Conservation (phyloP, 2,113 vertebrate species). For the Centropus bengalensis region DNA sequence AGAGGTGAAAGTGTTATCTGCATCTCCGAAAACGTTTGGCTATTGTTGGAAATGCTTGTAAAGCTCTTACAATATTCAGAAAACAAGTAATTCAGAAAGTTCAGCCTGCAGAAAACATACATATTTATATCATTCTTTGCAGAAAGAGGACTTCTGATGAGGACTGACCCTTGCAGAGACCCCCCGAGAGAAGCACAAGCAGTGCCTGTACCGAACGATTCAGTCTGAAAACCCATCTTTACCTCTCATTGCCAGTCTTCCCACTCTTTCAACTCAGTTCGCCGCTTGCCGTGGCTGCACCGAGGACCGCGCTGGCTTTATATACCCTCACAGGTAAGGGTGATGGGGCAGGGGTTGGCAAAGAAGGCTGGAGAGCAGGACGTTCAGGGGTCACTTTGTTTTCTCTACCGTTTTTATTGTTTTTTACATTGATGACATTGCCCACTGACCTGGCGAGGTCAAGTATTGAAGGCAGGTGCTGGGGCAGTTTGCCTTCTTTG, state of each 20-base stretch:
- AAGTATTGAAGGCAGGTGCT: not conserved
- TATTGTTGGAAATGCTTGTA: not conserved
- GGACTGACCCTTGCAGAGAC: not conserved
- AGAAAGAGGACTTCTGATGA: not conserved
- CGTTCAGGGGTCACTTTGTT: not conserved
- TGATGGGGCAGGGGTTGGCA: not conserved
- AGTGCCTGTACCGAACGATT: not conserved
- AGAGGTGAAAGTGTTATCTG: not conserved
- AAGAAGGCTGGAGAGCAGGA: not conserved
- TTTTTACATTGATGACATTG: not conserved
- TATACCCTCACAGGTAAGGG: not conserved
- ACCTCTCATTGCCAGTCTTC: constrained; percentile 5
- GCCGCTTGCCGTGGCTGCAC: not conserved
- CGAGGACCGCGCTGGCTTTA: not conserved
- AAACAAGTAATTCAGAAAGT: not conserved
- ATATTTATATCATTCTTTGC: not conserved
- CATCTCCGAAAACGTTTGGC: not conserved
- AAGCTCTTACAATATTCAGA: not conserved
- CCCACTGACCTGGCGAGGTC: not conserved
- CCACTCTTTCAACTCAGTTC: not conserved
- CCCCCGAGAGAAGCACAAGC: not conserved
- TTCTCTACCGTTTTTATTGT: constrained; percentile 19
- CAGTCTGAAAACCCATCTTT: not conserved
- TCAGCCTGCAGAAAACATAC: not conserved
- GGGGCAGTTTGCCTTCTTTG: constrained; percentile 35